Evolutionary conservation across 2,113 vertebrate species (phyloP), one percentile per base, ranked within the genome.

Genomic region (Gnathonemus echidnorhynchus): DNA sequence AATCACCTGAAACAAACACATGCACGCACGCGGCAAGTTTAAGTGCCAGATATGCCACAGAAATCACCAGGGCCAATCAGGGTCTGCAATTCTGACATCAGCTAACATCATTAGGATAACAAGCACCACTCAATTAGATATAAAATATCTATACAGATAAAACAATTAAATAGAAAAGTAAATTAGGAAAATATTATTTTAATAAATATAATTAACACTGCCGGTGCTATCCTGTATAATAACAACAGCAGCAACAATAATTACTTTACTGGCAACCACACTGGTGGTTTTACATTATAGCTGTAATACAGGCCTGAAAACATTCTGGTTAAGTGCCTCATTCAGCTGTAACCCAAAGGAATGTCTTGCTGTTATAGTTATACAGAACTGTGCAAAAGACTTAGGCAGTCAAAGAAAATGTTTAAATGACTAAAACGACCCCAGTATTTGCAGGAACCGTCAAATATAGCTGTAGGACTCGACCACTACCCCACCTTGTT

Each of bases 1-100:
- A 93, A 92, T 98, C 96, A 93, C 96, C 98, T 99, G 53, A 62
- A 89, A 92, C 77, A 3, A 91, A 62, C 90, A 90, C 52, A 62
- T 90, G 90, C 52, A 83, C 46, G 58, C 45, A 8, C 6, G 52
- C 13, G 21, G 10, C 48, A 80, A n/a, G 45, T 27, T 42, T 10
- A 85, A 48, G 42, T 58, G 35, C 49, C 52, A 88, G 3, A 31
- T 70, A 11, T 11, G 9, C 88, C 19, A 19, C 53, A 58, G 21
- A 42, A 31, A 21, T 19, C 58, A 62, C 21, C 42, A 88, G 7
- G 31, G 52, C 21, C 27, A 70, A 21, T n/a, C 11, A 17, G 13
- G 17, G 35, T 80, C 15, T 19, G 35, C 31, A 80, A 3, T 80
- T 42, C 35, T 80, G 74, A 39, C 62, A 70, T 70, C 62, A 70